Percentiles rank a stretch among this genome's conserved stretches.
Evolutionary conservation across 2,888 invertebrate species (phyloP).

Genomic region (Myathropa florea): DNA sequence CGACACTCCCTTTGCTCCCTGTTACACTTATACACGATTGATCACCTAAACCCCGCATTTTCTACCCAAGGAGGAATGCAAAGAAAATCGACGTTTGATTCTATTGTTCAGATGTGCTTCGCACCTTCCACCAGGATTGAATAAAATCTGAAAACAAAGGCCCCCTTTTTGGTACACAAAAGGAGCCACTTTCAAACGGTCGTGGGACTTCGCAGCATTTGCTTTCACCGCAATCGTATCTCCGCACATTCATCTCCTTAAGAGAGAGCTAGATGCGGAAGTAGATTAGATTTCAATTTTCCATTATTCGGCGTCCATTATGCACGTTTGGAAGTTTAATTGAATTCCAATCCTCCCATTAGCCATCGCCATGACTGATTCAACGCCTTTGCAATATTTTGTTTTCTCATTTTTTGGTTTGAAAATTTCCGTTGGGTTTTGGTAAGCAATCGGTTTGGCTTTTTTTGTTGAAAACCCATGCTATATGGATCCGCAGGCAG

Average conservation of each 20-base stretch:
- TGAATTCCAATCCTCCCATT: slow-evolving; percentile 34
- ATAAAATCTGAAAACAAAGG: slow-evolving; percentile 37
- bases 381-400: neutral
- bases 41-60: neutral
- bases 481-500: no score
- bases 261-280: neutral
- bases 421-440: neutral
- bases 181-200: neutral
- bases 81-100: neutral
- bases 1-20: neutral
- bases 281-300: slow-evolving; percentile 54
- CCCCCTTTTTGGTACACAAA: slow-evolving; percentile 8
- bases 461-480: neutral
- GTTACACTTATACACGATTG: neutral
- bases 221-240: neutral
- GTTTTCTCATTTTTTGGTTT: neutral
- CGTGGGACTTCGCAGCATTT: no score
- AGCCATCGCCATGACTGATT: slow-evolving; percentile 8
- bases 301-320: slow-evolving; percentile 40
- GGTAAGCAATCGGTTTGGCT: neutral
- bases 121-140: slow-evolving; percentile 10
- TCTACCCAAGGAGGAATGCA: neutral
- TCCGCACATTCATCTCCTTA: neutral
- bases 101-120: slow-evolving; percentile 17
- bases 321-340: slow-evolving; percentile 11